Evolutionary conservation across 2,888 invertebrate species (phyloP).

Genomic region (Leuctra nigra): DNA sequence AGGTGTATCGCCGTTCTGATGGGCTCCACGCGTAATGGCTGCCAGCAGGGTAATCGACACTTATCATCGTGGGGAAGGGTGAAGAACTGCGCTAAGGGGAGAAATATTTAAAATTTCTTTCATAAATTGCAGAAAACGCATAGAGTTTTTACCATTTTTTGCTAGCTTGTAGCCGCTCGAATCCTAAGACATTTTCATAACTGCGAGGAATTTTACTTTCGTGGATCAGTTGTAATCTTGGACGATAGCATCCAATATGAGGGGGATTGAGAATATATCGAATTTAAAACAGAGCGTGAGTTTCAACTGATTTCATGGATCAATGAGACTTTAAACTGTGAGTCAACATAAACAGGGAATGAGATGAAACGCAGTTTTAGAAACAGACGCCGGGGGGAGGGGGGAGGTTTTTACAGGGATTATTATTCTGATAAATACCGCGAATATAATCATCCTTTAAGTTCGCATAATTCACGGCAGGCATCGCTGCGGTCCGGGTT

Average conservation of each 20-base stretch:
- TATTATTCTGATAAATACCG: not conserved
- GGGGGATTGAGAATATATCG: conserved; percentile 11
- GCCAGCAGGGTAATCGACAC: conserved; percentile 12
- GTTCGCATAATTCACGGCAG: too few species aligned
- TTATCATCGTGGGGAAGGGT: conserved; percentile 10
- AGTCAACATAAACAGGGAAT: not conserved
- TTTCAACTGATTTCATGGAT: conserved; percentile 17
- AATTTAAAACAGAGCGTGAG: conserved; percentile 9
- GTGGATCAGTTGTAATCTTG: conserved; percentile 14
- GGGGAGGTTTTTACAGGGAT: not conserved
- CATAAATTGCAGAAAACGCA: conserved; percentile 10
- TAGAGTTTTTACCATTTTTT: conserved; percentile 11
- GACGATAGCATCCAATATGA: not conserved
- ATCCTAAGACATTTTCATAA: not conserved
- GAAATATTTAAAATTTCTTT: conserved; percentile 15
- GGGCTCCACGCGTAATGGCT: conserved; percentile 14
- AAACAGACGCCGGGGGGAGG: not conserved
- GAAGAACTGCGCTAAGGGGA: conserved; percentile 7
- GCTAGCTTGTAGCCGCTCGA: not conserved
- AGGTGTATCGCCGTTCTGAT: conserved; percentile 16
- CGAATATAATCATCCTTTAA: too few species aligned
- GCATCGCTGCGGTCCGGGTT: too few species aligned
- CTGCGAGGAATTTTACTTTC: conserved; percentile 6
- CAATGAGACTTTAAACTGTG: not conserved
- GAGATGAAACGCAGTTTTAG: not conserved